Evolutionary conservation across 1,140 invertebrate species (phyloP), one percentile per base, ranked within the genome.

Genomic region (Orius insidiosus): DNA sequence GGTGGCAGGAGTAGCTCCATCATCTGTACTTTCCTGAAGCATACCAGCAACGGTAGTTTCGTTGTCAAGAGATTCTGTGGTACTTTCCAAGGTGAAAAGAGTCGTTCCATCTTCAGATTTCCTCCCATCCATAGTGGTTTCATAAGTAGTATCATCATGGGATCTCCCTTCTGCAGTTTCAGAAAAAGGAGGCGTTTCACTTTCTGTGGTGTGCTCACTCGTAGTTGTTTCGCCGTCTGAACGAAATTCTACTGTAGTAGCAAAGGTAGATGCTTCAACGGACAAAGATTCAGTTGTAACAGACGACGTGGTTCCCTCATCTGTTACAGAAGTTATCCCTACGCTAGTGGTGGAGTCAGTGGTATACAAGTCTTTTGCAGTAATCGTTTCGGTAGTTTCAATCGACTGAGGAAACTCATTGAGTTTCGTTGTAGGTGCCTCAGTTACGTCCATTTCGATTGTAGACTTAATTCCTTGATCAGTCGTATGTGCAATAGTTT

Each of bases 101-200:
- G 16, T 5, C 18, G 35, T 37, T 10, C n/a, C 15, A 38, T 13
- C 15, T 36, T 37, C 41, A 45, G 34, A 37, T 35, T 13, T 45
- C 34, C 18, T 19, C 24, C 13, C 35, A 6, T 15, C 32, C 10
- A n/a, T 18, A 18, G 7, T 45, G 10, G 6, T 24, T 11, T 47
- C 45, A 47, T 34, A 38, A n/a, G 18, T 18, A 7, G 16, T 37
- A 38, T 34, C 40, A 39, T 7, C 13, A 30, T 5, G 8, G n/a
- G n/a, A n/a, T n/a, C n/a, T n/a, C n/a, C 30, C 34, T 11, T 35
- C 13, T 15, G 44, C 10, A 33, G 11, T 34, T 6, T n/a, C n/a
- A 34, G 24, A 35, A 3, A 33, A 24, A 5, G 48, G 45, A 38
- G 49, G 46, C 7, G 15, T 31, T 46, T 46, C 14, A n/a, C n/a